Conservation (phyloP, 2,888 invertebrate genomes). For the Mylabris sibirica region DNA sequence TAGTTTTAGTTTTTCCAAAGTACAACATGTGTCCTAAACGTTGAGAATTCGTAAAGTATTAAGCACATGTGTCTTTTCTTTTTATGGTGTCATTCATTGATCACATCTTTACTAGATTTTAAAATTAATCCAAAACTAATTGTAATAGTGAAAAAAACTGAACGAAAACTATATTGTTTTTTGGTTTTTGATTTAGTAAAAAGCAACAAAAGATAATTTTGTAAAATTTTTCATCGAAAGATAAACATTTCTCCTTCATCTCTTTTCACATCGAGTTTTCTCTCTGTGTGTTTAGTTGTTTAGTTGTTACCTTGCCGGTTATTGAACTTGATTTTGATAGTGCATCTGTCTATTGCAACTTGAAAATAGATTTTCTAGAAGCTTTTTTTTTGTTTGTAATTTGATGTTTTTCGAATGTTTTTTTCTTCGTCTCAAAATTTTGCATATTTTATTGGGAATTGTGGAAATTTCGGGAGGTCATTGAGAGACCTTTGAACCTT, state of each 20-base stretch:
- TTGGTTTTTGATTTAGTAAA: neutral
- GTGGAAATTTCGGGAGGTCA: neutral
- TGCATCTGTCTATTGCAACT: slow-evolving; percentile 34
- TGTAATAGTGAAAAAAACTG: too few species aligned
- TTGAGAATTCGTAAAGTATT: neutral
- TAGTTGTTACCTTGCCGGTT: slow-evolving; percentile 47
- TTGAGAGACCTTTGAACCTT: neutral
- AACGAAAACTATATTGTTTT: neutral
- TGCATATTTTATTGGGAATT: neutral
- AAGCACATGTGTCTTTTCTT: slow-evolving; percentile 18
- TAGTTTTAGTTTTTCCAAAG: neutral
- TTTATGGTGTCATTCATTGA: neutral
- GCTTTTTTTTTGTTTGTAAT: neutral
- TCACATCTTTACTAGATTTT: too few species aligned
- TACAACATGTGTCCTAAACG: slow-evolving; percentile 22
- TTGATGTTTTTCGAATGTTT: neutral
- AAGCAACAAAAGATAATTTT: slow-evolving; percentile 2
- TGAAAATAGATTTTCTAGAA: slow-evolving; percentile 1
- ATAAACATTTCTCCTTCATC: slow-evolving; percentile 10
- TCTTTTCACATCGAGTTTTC: neutral
- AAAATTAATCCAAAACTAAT: neutral
- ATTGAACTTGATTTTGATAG: slow-evolving; percentile 40
- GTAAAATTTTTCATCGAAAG: slow-evolving; percentile 5
- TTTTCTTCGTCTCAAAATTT: neutral
- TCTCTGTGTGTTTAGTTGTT: neutral